Evolutionary conservation across 2,113 vertebrate species (phyloP).

Genomic region (Rhinoptilus africanus): DNA sequence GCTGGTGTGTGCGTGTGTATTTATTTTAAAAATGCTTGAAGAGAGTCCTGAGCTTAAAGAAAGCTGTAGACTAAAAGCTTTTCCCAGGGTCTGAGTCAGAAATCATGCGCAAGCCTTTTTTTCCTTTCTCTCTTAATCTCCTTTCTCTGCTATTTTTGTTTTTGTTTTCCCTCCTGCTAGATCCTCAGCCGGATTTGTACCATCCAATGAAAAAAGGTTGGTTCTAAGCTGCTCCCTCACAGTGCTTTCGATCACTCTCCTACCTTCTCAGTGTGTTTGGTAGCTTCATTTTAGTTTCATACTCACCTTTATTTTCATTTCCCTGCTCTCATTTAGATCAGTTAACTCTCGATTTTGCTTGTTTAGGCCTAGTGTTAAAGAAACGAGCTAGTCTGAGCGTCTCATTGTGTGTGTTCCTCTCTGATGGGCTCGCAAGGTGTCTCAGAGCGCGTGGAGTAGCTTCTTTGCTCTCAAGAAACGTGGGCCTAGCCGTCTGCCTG

Average conservation of each 20-base stretch:
- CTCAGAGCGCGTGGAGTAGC: not conserved
- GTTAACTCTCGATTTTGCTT: not conserved
- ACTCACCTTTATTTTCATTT: constrained; percentile 38
- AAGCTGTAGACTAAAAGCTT: constrained; percentile 53
- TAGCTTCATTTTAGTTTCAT: constrained; percentile 71
- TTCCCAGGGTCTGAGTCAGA: constrained; percentile 57
- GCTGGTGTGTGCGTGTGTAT: not conserved
- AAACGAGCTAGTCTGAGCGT: not conserved
- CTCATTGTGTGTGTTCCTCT: not conserved
- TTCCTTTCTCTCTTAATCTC: constrained; percentile 80
- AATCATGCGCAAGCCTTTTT: constrained; percentile 62
- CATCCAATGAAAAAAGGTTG: constrained; percentile 99
- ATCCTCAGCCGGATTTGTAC: constrained; percentile 93
- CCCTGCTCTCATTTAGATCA: constrained; percentile 24
- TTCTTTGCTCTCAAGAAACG: not conserved
- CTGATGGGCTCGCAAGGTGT: not conserved
- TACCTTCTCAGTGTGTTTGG: constrained; percentile 60
- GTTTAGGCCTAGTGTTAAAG: not conserved
- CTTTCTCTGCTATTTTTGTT: constrained; percentile 82
- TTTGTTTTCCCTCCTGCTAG: constrained; percentile 85
- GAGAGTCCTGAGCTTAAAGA: constrained; percentile 34
- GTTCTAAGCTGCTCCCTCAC: constrained; percentile 78
- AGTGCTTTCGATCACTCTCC: constrained; percentile 57
- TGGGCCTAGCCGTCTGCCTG: not conserved
- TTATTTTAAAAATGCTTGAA: not conserved